Percentiles rank a stretch among this genome's conserved stretches.
Evolutionary conservation across 2,113 vertebrate genomes (phyloP).

Genomic region (Craseonycteris thonglongyai): DNA sequence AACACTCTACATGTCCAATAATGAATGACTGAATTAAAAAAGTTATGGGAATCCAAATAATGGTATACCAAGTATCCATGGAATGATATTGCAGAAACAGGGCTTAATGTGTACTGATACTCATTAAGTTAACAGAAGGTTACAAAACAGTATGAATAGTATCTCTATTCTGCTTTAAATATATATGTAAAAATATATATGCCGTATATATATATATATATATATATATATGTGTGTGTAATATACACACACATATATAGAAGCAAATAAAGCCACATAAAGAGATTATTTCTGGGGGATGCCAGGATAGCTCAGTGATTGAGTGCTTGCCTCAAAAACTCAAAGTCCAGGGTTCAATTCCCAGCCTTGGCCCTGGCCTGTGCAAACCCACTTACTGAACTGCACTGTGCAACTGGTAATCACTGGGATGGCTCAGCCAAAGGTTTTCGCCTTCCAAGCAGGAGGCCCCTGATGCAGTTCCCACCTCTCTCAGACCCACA

Average conservation of each 20-base stretch:
- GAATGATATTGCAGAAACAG: background rate
- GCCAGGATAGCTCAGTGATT: no score
- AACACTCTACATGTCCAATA: background rate
- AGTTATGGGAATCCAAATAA: background rate
- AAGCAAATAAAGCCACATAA: background rate
- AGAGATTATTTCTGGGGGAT: background rate
- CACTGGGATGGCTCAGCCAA: no score
- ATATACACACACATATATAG: background rate
- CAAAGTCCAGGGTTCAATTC: no score
- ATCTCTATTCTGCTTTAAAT: background rate
- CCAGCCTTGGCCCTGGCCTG: no score
- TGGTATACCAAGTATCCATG: background rate
- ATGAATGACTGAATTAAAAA: slow-evolving; percentile 6
- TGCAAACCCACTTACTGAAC: no score
- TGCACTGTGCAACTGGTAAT: no score
- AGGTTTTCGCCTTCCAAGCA: no score
- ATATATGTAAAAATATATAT: background rate
- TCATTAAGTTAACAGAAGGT: background rate
- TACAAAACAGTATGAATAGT: background rate
- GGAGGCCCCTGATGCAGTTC: no score
- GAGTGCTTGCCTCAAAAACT: no score
- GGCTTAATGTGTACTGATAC: background rate
- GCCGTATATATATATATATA: background rate
- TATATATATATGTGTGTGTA: background rate
- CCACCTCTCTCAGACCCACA: no score